These are phyloP conservation scores for Squalus acanthias DNA, from an alignment of 2,797 vertebrate genomes.

Conservation along the genomic window DNA sequence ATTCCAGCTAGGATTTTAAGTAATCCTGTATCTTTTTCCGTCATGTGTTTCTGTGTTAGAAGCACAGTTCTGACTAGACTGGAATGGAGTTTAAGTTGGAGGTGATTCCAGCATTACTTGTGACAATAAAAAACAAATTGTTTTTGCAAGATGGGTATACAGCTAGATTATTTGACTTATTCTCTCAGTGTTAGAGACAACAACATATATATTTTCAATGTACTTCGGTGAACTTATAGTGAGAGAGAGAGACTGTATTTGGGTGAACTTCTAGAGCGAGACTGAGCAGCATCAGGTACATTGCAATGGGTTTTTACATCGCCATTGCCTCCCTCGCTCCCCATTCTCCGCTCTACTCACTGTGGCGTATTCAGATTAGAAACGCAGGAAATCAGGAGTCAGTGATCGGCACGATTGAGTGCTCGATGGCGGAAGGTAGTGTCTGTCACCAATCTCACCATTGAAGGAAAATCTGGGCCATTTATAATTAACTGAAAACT, in stretches of 20 bases:
- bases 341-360: not conserved
- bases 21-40: not conserved
- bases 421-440: not conserved
- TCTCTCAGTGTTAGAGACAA: not conserved
- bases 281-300: not conserved
- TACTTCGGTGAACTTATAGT: not conserved
- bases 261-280: not conserved
- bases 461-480: not conserved
- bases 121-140: not conserved
- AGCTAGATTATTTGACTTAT: not conserved
- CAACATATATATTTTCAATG: too few relatives aligned
- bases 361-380: not conserved
- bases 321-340: not conserved
- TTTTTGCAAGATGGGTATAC: not conserved
- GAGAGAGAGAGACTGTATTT: not conserved
- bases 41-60: not conserved
- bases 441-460: not conserved
- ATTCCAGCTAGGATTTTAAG: not conserved
- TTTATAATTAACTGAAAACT: not conserved
- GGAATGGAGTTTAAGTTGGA: not conserved
- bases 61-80: not conserved
- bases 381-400: not conserved
- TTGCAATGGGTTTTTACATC: not conserved
- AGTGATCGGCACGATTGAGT: not conserved
- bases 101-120: not conserved